Percentiles rank a stretch among this genome's conserved stretches.
phyloP scores from a whole-genome alignment of 2,113 vertebrate species.

The Charina bottae region DNA sequence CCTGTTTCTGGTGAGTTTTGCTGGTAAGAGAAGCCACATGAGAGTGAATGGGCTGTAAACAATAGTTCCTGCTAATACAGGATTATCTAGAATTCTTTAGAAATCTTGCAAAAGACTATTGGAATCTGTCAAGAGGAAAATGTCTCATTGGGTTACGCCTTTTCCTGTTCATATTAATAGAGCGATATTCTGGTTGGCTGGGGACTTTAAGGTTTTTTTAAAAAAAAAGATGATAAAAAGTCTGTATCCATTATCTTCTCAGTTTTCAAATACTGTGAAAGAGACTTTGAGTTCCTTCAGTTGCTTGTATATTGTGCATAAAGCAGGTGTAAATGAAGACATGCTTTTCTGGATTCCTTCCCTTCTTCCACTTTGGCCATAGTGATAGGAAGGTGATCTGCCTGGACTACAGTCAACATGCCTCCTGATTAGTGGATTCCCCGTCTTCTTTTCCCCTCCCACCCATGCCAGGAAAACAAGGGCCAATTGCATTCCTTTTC shows the following conservation, averaged over 20 bases:
- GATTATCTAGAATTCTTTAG: neutral
- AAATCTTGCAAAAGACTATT: neutral
- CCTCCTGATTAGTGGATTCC: neutral
- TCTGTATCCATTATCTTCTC: neutral
- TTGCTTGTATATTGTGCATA: neutral
- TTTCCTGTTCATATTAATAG: neutral
- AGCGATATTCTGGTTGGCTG: neutral
- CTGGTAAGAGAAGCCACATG: neutral
- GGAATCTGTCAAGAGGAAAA: neutral
- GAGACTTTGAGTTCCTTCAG: neutral
- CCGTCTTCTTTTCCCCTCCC: neutral
- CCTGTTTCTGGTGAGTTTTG: neutral
- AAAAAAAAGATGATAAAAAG: no score
- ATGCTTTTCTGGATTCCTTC: neutral
- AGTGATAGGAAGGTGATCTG: neutral
- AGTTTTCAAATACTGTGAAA: neutral
- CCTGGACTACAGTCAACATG: neutral
- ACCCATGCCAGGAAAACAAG: neutral
- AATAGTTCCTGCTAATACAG: neutral
- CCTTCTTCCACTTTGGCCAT: neutral
- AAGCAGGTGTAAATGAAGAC: neutral
- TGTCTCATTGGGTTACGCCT: neutral
- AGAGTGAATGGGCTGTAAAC: neutral
- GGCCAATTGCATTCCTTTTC: neutral
- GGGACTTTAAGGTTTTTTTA: no score